Conservation (phyloP, 2,113 vertebrate genomes). For the Cranoglanis bouderius region DNA sequence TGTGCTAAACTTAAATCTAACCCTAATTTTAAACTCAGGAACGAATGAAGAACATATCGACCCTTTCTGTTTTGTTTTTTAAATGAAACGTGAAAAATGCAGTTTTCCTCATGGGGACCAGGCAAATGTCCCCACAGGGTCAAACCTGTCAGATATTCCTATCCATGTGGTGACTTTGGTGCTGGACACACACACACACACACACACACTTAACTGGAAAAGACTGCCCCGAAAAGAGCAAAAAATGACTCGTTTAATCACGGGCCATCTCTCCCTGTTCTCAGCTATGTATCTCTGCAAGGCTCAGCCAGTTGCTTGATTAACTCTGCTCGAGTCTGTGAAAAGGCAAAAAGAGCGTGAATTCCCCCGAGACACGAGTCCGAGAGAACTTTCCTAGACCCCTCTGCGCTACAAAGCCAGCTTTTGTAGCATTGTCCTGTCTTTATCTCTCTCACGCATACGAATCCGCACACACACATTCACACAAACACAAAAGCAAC, state of each 20-base stretch:
- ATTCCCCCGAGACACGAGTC: neutral
- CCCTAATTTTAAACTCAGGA: neutral
- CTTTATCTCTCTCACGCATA: neutral
- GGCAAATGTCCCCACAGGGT: neutral
- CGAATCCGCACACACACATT: neutral
- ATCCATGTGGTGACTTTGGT: neutral
- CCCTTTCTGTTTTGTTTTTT: no score
- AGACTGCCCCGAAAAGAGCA: conserved; percentile 32
- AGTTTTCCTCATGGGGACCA: neutral
- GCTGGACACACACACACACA: neutral
- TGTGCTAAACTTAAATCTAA: neutral
- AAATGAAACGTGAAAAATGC: no score
- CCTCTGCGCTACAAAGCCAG: neutral
- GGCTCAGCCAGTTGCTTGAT: conserved; percentile 68
- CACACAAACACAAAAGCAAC: conserved; percentile 16
- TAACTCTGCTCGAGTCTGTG: conserved; percentile 54
- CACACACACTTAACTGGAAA: conserved; percentile 44
- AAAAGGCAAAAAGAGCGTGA: neutral
- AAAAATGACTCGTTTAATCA: conserved; percentile 72
- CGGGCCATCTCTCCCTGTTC: conserved; percentile 58
- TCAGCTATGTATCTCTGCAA: conserved; percentile 61
- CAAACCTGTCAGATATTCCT: neutral
- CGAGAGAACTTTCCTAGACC: neutral
- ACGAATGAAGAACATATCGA: neutral
- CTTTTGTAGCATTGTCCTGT: conserved; percentile 7